phyloP scores from a whole-genome alignment of 2,797 vertebrate species.

The Acipenser transmontanus region DNA sequence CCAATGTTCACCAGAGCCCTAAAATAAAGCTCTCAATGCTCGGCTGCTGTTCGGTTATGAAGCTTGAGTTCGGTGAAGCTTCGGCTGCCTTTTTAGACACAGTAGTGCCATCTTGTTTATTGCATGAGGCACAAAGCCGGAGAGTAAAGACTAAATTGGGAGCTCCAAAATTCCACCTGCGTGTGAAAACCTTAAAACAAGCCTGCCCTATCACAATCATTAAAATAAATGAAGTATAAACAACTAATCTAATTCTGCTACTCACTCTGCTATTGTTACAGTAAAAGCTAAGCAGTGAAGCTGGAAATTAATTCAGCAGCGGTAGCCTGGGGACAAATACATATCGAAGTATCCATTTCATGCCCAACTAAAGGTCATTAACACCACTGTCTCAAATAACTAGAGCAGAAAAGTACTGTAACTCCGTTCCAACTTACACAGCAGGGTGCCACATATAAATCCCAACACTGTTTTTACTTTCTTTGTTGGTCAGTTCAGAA shows the following conservation, averaged over 20 bases:
- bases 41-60: neutral
- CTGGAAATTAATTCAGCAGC: slow-evolving; percentile 26
- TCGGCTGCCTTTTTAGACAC: neutral
- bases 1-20: neutral
- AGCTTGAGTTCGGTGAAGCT: neutral
- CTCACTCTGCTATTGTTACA: slow-evolving; percentile 32
- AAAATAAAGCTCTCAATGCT: neutral
- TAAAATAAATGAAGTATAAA: slow-evolving; percentile 22
- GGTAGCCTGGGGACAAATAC: slow-evolving; percentile 21
- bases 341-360: slow-evolving; percentile 36
- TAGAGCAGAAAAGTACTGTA: slow-evolving; percentile 27
- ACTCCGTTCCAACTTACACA: slow-evolving; percentile 20
- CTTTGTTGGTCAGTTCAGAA: slow-evolving; percentile 20
- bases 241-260: slow-evolving; percentile 20
- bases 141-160: slow-evolving; percentile 21
- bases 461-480: slow-evolving; percentile 16
- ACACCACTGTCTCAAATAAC: slow-evolving; percentile 15
- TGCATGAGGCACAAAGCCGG: slow-evolving; percentile 39
- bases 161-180: slow-evolving; percentile 31
- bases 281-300: slow-evolving; percentile 26
- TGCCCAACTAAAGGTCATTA: slow-evolving; percentile 20
- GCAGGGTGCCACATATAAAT: slow-evolving; percentile 21
- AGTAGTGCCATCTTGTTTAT: neutral
- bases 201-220: slow-evolving; percentile 24
- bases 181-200: slow-evolving; percentile 24